Conservation (phyloP, 2,888 invertebrate genomes). For the Timandra comae region DNA sequence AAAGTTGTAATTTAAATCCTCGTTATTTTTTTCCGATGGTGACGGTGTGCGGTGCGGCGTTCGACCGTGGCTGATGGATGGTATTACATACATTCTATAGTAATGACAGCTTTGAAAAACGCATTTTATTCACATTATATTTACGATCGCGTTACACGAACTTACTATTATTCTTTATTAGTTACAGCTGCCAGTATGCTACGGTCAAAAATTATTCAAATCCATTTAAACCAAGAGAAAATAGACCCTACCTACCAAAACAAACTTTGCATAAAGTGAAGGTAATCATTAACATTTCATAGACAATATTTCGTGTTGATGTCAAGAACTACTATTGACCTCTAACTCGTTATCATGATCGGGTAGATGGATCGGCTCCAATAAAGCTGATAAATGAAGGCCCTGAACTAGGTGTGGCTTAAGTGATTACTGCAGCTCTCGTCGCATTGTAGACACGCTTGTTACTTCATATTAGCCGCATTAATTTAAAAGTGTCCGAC, state of each 20-base stretch:
- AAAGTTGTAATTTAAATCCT: slow-evolving; percentile 52
- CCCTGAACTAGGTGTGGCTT: slow-evolving; percentile 51
- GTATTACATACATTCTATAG: slow-evolving; percentile 34
- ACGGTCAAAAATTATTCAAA: no score
- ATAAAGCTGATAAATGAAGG: slow-evolving; percentile 57
- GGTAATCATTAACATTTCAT: slow-evolving; percentile 5
- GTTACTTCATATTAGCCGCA: slow-evolving; percentile 22
- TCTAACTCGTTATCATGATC: slow-evolving; percentile 32
- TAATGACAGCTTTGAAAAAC: slow-evolving; percentile 27
- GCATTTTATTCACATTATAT: slow-evolving; percentile 5
- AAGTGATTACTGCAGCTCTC: slow-evolving; percentile 73
- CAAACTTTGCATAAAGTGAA: slow-evolving; percentile 5
- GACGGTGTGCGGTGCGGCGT: slow-evolving; percentile 6
- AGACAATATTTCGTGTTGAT: slow-evolving; percentile 9
- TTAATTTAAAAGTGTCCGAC: slow-evolving; percentile 15
- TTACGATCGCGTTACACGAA: no score
- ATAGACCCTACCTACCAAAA: no score
- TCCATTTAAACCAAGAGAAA: no score
- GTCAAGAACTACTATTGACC: slow-evolving; percentile 16
- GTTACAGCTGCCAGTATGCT: no score
- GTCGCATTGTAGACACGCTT: slow-evolving; percentile 24
- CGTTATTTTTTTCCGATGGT: slow-evolving; percentile 35
- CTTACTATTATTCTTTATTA: no score
- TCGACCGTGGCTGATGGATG: slow-evolving; percentile 26
- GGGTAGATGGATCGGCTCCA: slow-evolving; percentile 36